Base-by-base conservation (phyloP, 2,888 invertebrate species). In the Troides helena region DNA sequence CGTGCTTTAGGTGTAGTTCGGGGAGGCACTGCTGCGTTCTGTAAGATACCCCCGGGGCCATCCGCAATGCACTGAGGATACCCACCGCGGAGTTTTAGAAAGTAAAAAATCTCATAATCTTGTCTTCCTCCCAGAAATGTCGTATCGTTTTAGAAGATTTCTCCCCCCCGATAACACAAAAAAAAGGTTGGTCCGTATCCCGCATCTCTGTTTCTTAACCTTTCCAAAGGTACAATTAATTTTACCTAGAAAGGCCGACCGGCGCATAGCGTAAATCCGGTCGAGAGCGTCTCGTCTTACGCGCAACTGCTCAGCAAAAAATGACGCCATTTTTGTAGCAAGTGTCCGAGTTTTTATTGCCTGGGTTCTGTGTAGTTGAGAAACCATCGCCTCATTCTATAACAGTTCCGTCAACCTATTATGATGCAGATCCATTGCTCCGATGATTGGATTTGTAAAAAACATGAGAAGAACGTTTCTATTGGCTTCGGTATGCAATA, bases 321-420 rank as follows among this genome's bases (percentile, higher is more conserved):
- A 57, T 39, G 58, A 62, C 17, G 62, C 69, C 69, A 66, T 69
- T 69, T 69, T 69, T 62, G 69, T 62, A 69, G 30, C 63, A 68
- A 69, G 62, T 62, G 39, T 62, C 36, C 58, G 36, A 30, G 66
- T 69, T 69, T 69, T 69, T 69, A 58, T 66, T 62, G 69, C 21
- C 23, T 25, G 46, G 58, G 58, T 69, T 69, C 69, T 58, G 65
- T 62, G 69, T 69, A 69, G 23, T 58, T 50, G 46, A 62, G 69
- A 69, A 69, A 69, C 50, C 63, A 36, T 50, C 50, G 36, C 58
- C 46, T 66, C 62, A 62, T 46, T 62, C 58, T 56, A 53, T 36
- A n/a, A 46, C 30, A 65, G 43, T 57, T 62, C 65, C 58, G 62
- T 65, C 36, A 50, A 57, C 65, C 36, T 58, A 57, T 43, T 67